Base-by-base conservation (phyloP, 2,888 invertebrate species). In the Mylabris sibirica region DNA sequence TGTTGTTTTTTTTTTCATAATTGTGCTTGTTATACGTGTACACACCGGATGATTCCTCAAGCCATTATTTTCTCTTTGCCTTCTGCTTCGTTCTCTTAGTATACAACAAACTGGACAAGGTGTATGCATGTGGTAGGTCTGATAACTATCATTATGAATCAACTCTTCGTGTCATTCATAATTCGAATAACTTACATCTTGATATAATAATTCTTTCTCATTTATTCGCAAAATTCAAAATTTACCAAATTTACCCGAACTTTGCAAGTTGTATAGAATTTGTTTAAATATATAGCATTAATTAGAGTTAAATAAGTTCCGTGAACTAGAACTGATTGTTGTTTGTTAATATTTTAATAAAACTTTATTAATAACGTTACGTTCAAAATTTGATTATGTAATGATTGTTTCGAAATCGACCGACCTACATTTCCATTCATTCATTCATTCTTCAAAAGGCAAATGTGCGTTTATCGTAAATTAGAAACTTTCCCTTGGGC, bases 11-110 rank as follows among this genome's bases (percentile, higher is more conserved):
- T n/a, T 67, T 67, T 69, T 68, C 67, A 72, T 72, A 75, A 75
- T 74, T 75, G 70, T 69, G 71, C 71, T 73, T 74, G 74, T 76
- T 76, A 74, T 72, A 61, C 59, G 9, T 20, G 44, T 67, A 30
- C 30, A 30, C 30, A 62, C 75, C 76, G 76, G 76, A 76, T 73
- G 73, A 49, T 30, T 53, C 53, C 24, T 53, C 53, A 11, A 53
- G 53, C 24, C 24, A 24, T 11, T 1, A 49, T 9, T 17, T 17
- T n/a, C 41, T 17, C 12, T n/a, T 17, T 38, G 3, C 6, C 44
- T 49, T 20, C 20, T 12, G 11, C 44, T 17, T 38, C 14, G 8
- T 38, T 12, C 14, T 6, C 14, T 8, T n/a, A n/a, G 30, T 30
- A 30, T 6, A 30, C 8, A n/a, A 30, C 30, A 30, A 30, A 49